Evolutionary conservation across 2,113 vertebrate species (phyloP).

Genomic region (Peromyscus californicus): DNA sequence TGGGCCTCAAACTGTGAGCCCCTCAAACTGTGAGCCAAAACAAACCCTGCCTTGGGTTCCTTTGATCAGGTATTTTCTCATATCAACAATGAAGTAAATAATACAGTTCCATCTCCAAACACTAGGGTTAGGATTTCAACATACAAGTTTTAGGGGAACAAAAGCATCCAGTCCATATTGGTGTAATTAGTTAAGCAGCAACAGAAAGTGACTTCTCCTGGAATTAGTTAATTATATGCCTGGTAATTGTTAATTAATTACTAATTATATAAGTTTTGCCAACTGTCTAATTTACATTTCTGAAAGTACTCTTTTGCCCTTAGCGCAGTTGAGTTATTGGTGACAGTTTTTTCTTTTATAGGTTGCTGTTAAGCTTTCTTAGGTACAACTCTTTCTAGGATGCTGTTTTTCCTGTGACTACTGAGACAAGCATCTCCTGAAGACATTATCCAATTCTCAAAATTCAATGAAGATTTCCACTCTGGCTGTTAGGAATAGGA

Average conservation of each 20-base stretch:
- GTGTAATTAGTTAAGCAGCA: not conserved
- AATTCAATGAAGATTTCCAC: constrained; percentile 12
- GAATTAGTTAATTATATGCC: not conserved
- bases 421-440: not conserved
- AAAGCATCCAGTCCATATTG: not conserved
- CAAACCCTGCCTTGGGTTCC: not conserved
- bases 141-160: not conserved
- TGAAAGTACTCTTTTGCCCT: constrained; percentile 33
- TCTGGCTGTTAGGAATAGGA: not conserved
- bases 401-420: not conserved
- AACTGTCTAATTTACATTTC: constrained; percentile 34
- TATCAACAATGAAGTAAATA: not conserved
- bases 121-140: not conserved
- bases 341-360: constrained; percentile 8
- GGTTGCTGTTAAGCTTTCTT: constrained; percentile 46
- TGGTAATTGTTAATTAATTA: not conserved
- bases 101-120: not conserved
- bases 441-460: constrained; percentile 18
- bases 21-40: not conserved
- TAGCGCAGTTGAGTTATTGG: constrained; percentile 17
- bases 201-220: constrained; percentile 2
- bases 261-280: not conserved
- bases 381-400: not conserved
- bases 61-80: not conserved
- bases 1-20: not conserved